Evolutionary conservation across 2,113 vertebrate genomes (phyloP).

Genomic region (Chaetodon trifascialis): DNA sequence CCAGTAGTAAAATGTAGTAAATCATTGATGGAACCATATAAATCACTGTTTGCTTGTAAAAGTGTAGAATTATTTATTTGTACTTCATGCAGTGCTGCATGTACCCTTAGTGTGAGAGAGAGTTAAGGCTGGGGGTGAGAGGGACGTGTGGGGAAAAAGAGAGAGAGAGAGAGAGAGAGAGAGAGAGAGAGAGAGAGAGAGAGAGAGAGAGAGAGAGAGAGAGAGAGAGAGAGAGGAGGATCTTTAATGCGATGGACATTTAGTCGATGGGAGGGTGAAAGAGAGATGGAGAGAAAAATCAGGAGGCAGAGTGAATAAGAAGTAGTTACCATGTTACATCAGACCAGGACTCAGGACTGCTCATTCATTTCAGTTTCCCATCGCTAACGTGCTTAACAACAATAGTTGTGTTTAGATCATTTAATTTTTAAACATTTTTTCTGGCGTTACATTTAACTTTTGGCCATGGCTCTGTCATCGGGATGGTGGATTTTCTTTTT

Average conservation of each 20-base stretch:
- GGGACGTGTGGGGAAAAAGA: slow-evolving; percentile 13
- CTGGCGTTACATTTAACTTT: neutral
- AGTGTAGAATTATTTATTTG: slow-evolving; percentile 6
- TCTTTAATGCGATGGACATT: slow-evolving; percentile 61
- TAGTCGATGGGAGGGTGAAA: slow-evolving; percentile 68
- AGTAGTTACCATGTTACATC: slow-evolving; percentile 40
- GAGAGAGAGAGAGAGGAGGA: slow-evolving; percentile 59
- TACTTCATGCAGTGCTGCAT: slow-evolving; percentile 18
- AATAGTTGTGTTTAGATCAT: neutral
- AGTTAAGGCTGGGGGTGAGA: slow-evolving; percentile 29
- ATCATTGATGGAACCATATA: slow-evolving; percentile 22
- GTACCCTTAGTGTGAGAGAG: slow-evolving; percentile 13
- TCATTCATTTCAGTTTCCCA: neutral
- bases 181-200: slow-evolving; percentile 31
- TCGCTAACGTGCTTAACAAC: neutral
- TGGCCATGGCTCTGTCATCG: slow-evolving; percentile 58
- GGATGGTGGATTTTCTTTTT: slow-evolving; percentile 70
- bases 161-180: neutral
- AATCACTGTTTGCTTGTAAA: slow-evolving; percentile 7
- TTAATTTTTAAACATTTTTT: neutral
- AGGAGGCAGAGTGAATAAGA: slow-evolving; percentile 47
- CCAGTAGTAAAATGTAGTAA: slow-evolving; percentile 15
- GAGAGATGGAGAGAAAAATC: slow-evolving; percentile 62
- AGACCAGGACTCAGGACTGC: slow-evolving; percentile 28
- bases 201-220: slow-evolving; percentile 33